These are phyloP conservation scores for Malacoraja senta DNA, from an alignment of 2,797 vertebrate species.

Conservation along the genomic window DNA sequence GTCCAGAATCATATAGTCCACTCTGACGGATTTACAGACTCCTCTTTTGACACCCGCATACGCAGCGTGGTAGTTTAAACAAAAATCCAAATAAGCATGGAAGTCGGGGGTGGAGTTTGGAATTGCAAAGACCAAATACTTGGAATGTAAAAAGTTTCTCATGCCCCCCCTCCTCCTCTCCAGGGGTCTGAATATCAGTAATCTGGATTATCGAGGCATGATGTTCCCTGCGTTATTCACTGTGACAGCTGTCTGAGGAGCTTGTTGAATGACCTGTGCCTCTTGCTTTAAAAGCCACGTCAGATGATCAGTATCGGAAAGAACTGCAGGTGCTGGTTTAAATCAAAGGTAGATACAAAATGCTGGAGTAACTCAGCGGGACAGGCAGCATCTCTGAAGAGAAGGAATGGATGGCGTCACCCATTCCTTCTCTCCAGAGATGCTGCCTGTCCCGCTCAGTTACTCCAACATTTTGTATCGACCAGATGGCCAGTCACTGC, in stretches of 20 bases:
- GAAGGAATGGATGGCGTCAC: no score
- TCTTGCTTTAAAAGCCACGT: not conserved
- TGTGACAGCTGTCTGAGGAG: not conserved
- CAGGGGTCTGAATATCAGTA: not conserved
- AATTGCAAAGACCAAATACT: not conserved
- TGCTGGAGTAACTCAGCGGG: no score
- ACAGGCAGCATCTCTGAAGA: no score
- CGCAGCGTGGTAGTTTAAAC: not conserved
- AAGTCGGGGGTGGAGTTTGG: no score
- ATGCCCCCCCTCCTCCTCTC: no score
- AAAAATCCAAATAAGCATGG: not conserved
- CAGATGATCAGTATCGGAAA: not conserved
- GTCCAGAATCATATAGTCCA: no score
- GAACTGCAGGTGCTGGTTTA: no score
- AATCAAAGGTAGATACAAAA: no score
- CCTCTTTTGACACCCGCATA: not conserved
- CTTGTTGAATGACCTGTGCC: not conserved
- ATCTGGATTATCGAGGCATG: not conserved
- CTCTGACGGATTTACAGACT: not conserved
- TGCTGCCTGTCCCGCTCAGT: no score
- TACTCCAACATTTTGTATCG: no score
- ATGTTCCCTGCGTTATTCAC: no score
- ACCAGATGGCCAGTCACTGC: not conserved
- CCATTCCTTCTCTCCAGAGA: no score
- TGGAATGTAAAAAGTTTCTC: not conserved